These are phyloP conservation scores for Hippolais icterina DNA, from an alignment of 2,113 vertebrate genomes.

Conservation along the genomic window DNA sequence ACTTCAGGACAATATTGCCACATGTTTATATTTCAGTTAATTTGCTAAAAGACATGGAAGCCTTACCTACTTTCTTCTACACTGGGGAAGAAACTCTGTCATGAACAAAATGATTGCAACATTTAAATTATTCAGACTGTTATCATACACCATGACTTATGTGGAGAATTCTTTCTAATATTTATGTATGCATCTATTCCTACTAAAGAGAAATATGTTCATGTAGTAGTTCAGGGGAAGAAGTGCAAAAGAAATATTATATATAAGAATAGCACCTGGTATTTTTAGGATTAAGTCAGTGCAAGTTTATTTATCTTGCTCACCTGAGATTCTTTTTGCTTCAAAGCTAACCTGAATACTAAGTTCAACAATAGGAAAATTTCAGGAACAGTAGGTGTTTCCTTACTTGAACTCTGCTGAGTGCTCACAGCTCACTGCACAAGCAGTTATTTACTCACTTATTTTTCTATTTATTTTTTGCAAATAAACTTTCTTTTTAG, in stretches of 20 bases:
- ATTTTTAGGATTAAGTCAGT: not conserved
- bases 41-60: not conserved
- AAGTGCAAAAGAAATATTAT: not conserved
- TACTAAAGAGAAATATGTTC: not conserved
- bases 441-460: not conserved
- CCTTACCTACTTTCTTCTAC: not conserved
- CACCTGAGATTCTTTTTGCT: not conserved
- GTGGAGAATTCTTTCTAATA: not conserved
- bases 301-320: not conserved
- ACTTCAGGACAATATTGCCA: not conserved
- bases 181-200: accelerated
- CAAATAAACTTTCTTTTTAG: not conserved
- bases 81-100: not conserved
- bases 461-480: not conserved
- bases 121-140: not conserved
- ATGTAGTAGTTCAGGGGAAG: not conserved
- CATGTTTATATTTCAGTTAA: not conserved
- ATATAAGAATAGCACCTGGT: not conserved
- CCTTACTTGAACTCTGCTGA: not conserved
- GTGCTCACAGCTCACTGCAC: not conserved
- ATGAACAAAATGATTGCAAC: not conserved
- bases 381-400: not conserved
- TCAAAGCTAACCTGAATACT: not conserved
- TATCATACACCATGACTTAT: not conserved
- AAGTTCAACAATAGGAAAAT: not conserved